Evolutionary conservation across 2,797 vertebrate genomes (phyloP).

Genomic region (Tapirus indicus): DNA sequence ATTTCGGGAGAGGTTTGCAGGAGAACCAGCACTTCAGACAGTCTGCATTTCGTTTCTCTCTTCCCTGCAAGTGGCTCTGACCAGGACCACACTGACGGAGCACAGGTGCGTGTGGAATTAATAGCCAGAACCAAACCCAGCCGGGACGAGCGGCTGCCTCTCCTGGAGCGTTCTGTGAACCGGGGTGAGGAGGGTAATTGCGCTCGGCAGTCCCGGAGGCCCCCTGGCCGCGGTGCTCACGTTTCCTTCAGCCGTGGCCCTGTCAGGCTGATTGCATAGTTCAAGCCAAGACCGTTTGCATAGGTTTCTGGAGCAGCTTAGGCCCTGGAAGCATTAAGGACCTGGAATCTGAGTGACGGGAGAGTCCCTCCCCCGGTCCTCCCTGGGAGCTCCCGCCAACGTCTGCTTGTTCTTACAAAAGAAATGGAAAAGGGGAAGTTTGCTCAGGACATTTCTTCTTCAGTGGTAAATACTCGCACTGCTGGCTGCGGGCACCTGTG

Average conservation of each 20-base stretch:
- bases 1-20: background rate
- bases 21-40: background rate
- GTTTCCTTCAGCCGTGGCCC: slow-evolving; percentile 18
- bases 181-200: slow-evolving; percentile 34
- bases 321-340: slow-evolving; percentile 28
- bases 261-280: slow-evolving; percentile 77
- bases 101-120: background rate
- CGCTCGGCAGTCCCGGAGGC: slow-evolving; percentile 33
- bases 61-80: background rate
- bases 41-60: background rate
- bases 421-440: background rate
- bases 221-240: background rate
- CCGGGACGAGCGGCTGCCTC: background rate
- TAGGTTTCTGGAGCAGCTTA: background rate
- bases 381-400: background rate
- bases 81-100: background rate
- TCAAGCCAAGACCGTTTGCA: slow-evolving; percentile 50
- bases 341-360: slow-evolving; percentile 39
- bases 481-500: background rate
- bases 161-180: background rate
- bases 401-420: slow-evolving; percentile 12
- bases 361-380: background rate
- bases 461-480: background rate
- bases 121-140: background rate
- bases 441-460: background rate